Conservation (phyloP, 2,797 vertebrate species). For the Orientallactaga sibirica region DNA sequence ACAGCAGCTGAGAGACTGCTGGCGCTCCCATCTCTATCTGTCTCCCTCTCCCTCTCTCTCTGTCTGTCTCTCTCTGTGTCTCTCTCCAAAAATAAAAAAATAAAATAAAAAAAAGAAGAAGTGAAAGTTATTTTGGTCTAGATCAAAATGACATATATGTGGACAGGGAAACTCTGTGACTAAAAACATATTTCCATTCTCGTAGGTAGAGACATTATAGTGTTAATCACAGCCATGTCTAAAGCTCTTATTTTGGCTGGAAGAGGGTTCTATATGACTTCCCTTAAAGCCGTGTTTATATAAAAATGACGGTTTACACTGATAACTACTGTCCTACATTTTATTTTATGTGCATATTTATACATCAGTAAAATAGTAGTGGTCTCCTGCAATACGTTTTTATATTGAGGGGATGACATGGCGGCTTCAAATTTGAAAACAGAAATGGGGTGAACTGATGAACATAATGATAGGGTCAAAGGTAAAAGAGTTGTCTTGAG, state of each 20-base stretch:
- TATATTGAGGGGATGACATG: neutral
- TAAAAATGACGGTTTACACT: neutral
- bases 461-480: neutral
- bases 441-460: neutral
- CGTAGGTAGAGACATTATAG: neutral
- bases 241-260: neutral
- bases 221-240: neutral
- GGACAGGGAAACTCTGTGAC: neutral
- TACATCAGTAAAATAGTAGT: neutral
- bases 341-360: slow-evolving; percentile 22
- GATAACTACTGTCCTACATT: neutral
- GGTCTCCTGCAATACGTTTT: neutral
- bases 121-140: neutral
- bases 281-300: neutral
- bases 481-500: neutral
- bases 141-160: neutral
- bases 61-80: too few relatives aligned
- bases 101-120: neutral
- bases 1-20: too few relatives aligned
- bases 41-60: too few relatives aligned
- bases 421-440: neutral
- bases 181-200: slow-evolving; percentile 39
- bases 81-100: too few relatives aligned
- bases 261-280: neutral
- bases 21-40: too few relatives aligned